Conservation (phyloP, 2,797 vertebrate genomes). For the Labroides dimidiatus region DNA sequence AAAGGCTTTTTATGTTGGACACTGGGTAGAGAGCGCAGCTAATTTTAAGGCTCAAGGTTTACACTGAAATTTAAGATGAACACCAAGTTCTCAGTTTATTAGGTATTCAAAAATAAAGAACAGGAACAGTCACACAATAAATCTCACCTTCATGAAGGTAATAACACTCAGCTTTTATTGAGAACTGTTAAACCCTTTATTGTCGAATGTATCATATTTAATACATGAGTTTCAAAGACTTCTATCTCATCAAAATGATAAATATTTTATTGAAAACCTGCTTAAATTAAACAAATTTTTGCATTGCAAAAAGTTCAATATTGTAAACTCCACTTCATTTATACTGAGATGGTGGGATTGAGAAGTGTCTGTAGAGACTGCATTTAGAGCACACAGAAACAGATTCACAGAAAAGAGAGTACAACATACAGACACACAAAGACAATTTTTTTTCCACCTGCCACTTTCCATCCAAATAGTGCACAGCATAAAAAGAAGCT, state of each 20-base stretch:
- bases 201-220: too few species aligned
- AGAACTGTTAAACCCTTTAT: too few species aligned
- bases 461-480: conserved; percentile 71
- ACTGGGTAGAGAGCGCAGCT: conserved; percentile 53
- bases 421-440: conserved; percentile 39
- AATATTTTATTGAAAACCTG: too few species aligned
- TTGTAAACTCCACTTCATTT: conserved; percentile 25
- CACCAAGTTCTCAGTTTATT: conserved; percentile 35
- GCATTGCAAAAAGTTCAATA: too few species aligned
- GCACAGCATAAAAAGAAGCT: conserved; percentile 45
- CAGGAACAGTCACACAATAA: conserved; percentile 7
- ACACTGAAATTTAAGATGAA: conserved; percentile 32
- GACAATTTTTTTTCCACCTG: conserved; percentile 52
- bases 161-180: conserved; percentile 12
- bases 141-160: conserved; percentile 2
- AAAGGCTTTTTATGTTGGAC: conserved; percentile 58
- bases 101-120: conserved; percentile 20
- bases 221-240: too few species aligned
- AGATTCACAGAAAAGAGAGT: conserved; percentile 18
- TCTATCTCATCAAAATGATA: too few species aligned
- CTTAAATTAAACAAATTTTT: conserved; percentile 21
- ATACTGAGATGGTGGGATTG: conserved; percentile 8
- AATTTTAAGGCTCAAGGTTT: conserved; percentile 57
- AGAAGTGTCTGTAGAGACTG: conserved; percentile 29
- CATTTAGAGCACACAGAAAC: conserved; percentile 19